These are phyloP conservation scores for Pimpla rufipes DNA, from an alignment of 2,888 invertebrate genomes.

Conservation along the genomic window DNA sequence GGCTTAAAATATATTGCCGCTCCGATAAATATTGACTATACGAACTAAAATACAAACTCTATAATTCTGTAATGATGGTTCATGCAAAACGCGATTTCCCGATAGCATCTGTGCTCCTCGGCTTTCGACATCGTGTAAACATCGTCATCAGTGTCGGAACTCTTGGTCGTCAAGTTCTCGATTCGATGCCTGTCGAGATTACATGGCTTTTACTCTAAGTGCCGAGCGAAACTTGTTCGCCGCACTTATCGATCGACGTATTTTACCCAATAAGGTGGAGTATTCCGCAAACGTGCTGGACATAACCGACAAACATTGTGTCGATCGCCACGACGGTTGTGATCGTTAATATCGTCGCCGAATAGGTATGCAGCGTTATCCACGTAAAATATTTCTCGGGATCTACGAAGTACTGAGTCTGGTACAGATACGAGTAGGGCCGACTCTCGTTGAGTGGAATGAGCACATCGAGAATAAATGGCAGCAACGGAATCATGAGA, in stretches of 20 bases:
- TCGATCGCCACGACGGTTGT: conserved; percentile 7
- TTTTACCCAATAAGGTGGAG: conserved; percentile 3
- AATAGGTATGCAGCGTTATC: conserved; percentile 45
- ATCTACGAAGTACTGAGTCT: neutral
- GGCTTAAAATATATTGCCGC: no score
- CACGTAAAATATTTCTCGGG: neutral
- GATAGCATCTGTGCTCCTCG: no score
- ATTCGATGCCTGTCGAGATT: no score
- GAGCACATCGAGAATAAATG: neutral
- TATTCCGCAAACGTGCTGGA: conserved; percentile 13
- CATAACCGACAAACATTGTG: conserved; percentile 19
- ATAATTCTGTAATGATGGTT: no score
- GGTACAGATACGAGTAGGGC: neutral
- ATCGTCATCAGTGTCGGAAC: no score
- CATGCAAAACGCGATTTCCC: no score
- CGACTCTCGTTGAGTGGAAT: neutral
- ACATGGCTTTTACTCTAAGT: no score
- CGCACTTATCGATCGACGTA: neutral
- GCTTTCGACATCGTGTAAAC: no score
- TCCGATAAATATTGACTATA: no score
- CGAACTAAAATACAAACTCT: no score
- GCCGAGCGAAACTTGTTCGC: no score
- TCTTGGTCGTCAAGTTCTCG: no score
- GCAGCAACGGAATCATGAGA: neutral
- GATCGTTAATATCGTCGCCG: neutral